Percentiles rank a stretch among this genome's conserved stretches.
phyloP scores from a whole-genome alignment of 1,140 invertebrate genomes.

The Drosophila obscura region DNA sequence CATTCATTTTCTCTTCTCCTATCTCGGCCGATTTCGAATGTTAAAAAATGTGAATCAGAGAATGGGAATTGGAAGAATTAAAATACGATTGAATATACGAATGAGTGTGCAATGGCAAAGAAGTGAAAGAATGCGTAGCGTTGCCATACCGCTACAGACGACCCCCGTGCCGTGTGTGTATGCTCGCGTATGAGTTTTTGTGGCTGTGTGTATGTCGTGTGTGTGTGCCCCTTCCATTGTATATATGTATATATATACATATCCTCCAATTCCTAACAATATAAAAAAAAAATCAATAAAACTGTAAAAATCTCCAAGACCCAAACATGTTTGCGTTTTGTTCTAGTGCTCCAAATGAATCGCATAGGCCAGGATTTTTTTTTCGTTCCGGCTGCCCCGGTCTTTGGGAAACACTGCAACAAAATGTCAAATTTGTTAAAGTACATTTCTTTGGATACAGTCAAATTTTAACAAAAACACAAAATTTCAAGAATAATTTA shows the following conservation, averaged over 20 bases:
- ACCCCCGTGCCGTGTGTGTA: constrained; percentile 17
- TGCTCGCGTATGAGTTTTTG: constrained; percentile 21
- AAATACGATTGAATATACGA: constrained; percentile 57
- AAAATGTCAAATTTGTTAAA: constrained; percentile 60
- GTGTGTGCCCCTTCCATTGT: constrained; percentile 45
- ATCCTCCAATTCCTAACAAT: constrained; percentile 61
- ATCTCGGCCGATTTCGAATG: constrained; percentile 48
- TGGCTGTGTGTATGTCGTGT: constrained; percentile 8
- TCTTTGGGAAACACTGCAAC: constrained; percentile 32
- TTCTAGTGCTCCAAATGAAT: no score
- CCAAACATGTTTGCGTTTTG: constrained; percentile 1
- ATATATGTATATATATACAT: constrained; percentile 37
- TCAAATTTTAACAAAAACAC: constrained; percentile 25
- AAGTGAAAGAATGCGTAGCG: constrained; percentile 75
- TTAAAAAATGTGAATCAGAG: constrained; percentile 65
- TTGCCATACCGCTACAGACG: constrained; percentile 55
- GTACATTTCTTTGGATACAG: constrained; percentile 44
- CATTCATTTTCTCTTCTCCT: constrained; percentile 12
- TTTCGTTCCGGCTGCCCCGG: constrained; percentile 2
- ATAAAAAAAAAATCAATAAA: constrained; percentile 60
- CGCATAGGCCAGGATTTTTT: constrained; percentile 21
- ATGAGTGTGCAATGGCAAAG: constrained; percentile 74
- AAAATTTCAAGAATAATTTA: constrained; percentile 29
- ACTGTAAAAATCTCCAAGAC: constrained; percentile 14
- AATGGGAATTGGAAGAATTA: constrained; percentile 59